Percentiles rank a stretch among this genome's conserved stretches.
phyloP scores from a whole-genome alignment of 2,797 vertebrate genomes.

The Anabas testudineus region DNA sequence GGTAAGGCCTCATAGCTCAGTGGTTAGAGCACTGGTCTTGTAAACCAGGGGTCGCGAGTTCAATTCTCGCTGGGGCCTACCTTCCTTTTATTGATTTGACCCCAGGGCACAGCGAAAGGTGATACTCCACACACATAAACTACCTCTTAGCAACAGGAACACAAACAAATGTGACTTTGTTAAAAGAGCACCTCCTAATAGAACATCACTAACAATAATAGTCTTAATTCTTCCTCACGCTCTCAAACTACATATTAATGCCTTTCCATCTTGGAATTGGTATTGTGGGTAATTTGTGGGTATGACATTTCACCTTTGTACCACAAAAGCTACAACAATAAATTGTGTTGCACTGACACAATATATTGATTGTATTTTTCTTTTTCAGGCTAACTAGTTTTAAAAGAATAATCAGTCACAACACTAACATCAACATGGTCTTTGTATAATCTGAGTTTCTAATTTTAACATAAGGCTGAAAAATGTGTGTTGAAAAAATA shows the following conservation, averaged over 20 bases:
- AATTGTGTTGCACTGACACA: too few relatives aligned
- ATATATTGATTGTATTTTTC: too few relatives aligned
- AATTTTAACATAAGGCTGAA: background rate
- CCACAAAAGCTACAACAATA: too few relatives aligned
- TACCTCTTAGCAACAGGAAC: background rate
- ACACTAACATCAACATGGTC: too few relatives aligned
- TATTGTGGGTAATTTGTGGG: too few relatives aligned
- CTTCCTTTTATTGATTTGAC: accelerated
- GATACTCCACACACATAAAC: background rate
- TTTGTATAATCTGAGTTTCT: background rate
- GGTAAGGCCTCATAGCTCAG: conserved; percentile 78
- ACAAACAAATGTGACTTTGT: background rate
- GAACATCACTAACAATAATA: background rate
- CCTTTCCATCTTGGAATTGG: too few relatives aligned
- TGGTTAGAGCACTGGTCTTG: conserved; percentile 83
- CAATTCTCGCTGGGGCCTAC: conserved; percentile 79
- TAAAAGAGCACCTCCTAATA: background rate
- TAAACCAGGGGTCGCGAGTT: conserved; percentile 83
- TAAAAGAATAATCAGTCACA: too few relatives aligned
- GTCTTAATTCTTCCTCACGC: background rate
- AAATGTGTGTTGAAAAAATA: background rate
- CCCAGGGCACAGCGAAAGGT: background rate
- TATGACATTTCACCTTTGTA: too few relatives aligned
- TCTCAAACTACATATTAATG: too few relatives aligned
- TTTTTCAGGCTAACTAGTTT: too few relatives aligned